Evolutionary conservation across 2,888 invertebrate species (phyloP), one percentile per base, ranked within the genome.

Genomic region (Terebella lapidaria): DNA sequence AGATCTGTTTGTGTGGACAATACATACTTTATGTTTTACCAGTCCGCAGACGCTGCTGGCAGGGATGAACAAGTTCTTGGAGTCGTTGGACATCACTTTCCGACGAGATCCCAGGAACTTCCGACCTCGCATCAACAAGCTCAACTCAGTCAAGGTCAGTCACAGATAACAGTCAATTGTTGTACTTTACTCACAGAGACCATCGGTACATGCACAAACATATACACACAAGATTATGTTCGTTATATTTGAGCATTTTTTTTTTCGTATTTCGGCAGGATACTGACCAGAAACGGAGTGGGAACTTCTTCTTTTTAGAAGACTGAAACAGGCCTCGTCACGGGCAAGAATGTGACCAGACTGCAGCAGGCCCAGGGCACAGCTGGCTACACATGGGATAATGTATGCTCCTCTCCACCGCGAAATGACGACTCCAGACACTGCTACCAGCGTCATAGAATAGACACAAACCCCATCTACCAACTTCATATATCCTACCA

Each of bases 251-350:
- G 22, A 22, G 10, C 5, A 5, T 49, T 10, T 15, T 35, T n/a
- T 15, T 35, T 35, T 35, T n/a, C 42, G n/a, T 35, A 10, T 61
- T 59, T 25, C 59, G 59, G 81, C 76, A 91, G 89, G 99, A 99
- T 80, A 87, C 90, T 72, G 97, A 99, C 74, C 99, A 99, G 83
- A 99, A 99, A 83, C 87, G 89, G 69, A 89, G 92, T 59, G 97
- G 97, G 61, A 96, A 99, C 84, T 99, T 91, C 83, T 99, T 99
- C 88, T 99, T 99, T 87, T 85, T 99, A 78, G 99, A 99, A 83
- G 95, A 96, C 81, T 92, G 71, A 78, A 57, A 24, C n/a, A 10
- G 29, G 56, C 47, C 45, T 35, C 10, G 42, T 35, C 42, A 35
- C 42, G 42, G n/a, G 42, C 42, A 35, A 35, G 10, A 35, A 35